These are phyloP conservation scores for honey bee (Apis mellifera) DNA, from an alignment of 1,140 invertebrate species.

Conservation along the genomic window Amel_HAv3.1 CM009938.2:4848001-4848500, in stretches of 20 bases:
- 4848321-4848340: constrained; percentile 22
- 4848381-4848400: not conserved
- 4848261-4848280: constrained; percentile 5
- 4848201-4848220: constrained; percentile 52
- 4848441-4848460: not conserved
- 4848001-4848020: constrained; percentile 55
- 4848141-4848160: constrained; percentile 68
- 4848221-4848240: not conserved
- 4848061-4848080: constrained; percentile 8
- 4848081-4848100: constrained; percentile 64
- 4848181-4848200: constrained; percentile 64
- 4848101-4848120: constrained; percentile 63
- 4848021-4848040: constrained; percentile 52
- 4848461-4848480: not conserved
- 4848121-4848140: constrained; percentile 68
- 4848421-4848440: not conserved
- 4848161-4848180: constrained; percentile 52
- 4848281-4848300: constrained; percentile 35
- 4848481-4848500: too few relatives aligned
- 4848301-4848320: not conserved
- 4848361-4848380: not conserved
- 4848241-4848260: constrained; percentile 39
- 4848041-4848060: too few relatives aligned
- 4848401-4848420: not conserved
- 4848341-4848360: not conserved